A percentile compares a stretch with the other conserved stretches of the same genome.
Conservation (phyloP, 2,888 invertebrate genomes). For the Mystacides longicornis region DNA sequence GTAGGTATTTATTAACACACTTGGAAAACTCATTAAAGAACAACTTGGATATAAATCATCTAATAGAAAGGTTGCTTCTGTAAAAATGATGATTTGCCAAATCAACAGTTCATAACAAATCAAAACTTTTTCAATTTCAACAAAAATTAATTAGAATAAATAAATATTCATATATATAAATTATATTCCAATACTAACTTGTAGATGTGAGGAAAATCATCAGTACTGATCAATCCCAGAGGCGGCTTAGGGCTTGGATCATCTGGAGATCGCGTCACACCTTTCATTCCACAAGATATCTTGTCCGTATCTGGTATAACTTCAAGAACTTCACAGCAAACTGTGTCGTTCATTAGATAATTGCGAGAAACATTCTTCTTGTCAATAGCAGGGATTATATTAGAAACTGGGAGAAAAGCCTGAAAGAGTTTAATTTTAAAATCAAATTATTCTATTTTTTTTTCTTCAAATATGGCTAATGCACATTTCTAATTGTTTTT, state of each 20-base stretch:
- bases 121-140: background rate
- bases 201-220: conserved; percentile 75
- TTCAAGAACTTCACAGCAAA: conserved; percentile 83
- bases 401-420: conserved; percentile 62
- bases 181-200: conserved; percentile 59
- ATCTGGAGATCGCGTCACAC: conserved; percentile 60
- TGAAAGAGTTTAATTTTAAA: too few species aligned
- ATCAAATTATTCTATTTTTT: background rate
- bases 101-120: conserved; percentile 1
- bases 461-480: background rate
- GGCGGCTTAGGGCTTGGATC: conserved; percentile 65
- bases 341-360: conserved; percentile 76
- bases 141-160: background rate
- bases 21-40: background rate
- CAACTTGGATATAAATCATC: too few species aligned
- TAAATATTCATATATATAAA: conserved; percentile 18
- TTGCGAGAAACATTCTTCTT: conserved; percentile 70
- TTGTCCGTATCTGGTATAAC: conserved; percentile 81
- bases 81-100: background rate
- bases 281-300: conserved; percentile 82
- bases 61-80: conserved; percentile 1
- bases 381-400: conserved; percentile 71
- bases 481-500: background rate
- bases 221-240: conserved; percentile 74
- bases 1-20: too few species aligned